Evolutionary conservation across 2,113 vertebrate genomes (phyloP), one percentile per base, ranked within the genome.

Genomic region (Megaleporinus macrocephalus): DNA sequence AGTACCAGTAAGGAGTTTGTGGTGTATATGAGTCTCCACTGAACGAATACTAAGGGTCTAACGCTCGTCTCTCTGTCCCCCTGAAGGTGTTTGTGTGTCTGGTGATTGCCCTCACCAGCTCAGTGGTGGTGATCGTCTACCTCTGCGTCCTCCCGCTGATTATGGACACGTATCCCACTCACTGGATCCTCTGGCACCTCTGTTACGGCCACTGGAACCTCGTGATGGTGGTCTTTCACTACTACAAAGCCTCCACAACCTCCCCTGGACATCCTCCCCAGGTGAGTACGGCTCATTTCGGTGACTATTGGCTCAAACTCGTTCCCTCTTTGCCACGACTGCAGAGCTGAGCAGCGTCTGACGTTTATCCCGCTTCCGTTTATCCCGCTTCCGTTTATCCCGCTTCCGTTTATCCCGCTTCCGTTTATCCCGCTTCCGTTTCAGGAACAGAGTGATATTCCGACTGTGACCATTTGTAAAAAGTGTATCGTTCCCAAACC

Each of bases 401-500:
- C n/a, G n/a, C n/a, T n/a, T n/a, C n/a, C n/a, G n/a, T n/a, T n/a
- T n/a, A n/a, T n/a, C n/a, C n/a, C n/a, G n/a, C n/a, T n/a, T n/a
- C n/a, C n/a, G n/a, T 73, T 51, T 49, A 12, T 69, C 33, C 63
- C 24, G 49, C 20, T 71, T 80, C 5, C 14, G 53, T 73, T 5
- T 5, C 83, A 97, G 95, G 91, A 92, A 41, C 94, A 93, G 90
- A 91, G 85, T 0, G 90, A 95, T 22, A 89, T 94, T 3, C 95
- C 95, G 0, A 95, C 95, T 0, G 93, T 98, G 86, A 97, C 98
- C 73, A 94, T 99, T 85, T 99, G 98, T 91, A 98, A 97, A 92
- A 99, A 98, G 91, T 99, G 98, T 76, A 98, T 99, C 82, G 89
- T 93, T 30, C 97, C 97, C 24, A 99, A 99, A 87, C 97, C 98